These are phyloP conservation scores for Agonopterix heracliana DNA, from an alignment of 2,888 invertebrate species.

Conservation along the genomic window DNA sequence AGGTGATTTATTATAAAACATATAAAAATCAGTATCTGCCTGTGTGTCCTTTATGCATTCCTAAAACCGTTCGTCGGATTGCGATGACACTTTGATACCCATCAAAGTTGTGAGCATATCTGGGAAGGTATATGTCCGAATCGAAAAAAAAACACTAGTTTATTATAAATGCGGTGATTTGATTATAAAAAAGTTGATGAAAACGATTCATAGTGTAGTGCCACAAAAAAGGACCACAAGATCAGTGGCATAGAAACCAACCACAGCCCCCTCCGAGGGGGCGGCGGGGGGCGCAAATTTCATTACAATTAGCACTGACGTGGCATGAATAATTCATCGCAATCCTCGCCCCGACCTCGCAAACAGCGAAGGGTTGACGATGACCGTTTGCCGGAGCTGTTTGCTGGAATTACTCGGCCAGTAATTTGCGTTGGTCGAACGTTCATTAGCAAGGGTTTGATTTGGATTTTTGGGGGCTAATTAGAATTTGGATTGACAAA, in stretches of 20 bases:
- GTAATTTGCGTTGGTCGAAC: conserved; percentile 43
- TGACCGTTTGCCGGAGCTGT: conserved; percentile 43
- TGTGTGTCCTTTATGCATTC: no score
- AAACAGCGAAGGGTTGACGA: conserved; percentile 68
- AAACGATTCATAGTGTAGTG: no score
- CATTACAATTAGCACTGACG: conserved; percentile 72
- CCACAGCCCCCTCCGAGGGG: background rate
- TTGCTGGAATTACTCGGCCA: conserved; percentile 44
- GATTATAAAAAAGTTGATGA: no score
- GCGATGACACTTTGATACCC: no score
- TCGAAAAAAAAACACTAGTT: no score
- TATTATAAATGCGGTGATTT: no score
- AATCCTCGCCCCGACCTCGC: conserved; percentile 31
- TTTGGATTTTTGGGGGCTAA: conserved; percentile 9
- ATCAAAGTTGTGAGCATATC: no score
- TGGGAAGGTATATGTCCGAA: no score
- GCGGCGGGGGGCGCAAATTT: conserved; percentile 58
- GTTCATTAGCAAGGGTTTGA: conserved; percentile 40
- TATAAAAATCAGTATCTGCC: no score
- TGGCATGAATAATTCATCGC: conserved; percentile 67
- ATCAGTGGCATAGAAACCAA: background rate
- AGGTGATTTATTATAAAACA: no score
- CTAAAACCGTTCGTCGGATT: no score
- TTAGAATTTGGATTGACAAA: background rate
- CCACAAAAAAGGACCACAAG: no score